Evolutionary conservation across 2,113 vertebrate genomes (phyloP).

Genomic region (Podarcis cretensis): DNA sequence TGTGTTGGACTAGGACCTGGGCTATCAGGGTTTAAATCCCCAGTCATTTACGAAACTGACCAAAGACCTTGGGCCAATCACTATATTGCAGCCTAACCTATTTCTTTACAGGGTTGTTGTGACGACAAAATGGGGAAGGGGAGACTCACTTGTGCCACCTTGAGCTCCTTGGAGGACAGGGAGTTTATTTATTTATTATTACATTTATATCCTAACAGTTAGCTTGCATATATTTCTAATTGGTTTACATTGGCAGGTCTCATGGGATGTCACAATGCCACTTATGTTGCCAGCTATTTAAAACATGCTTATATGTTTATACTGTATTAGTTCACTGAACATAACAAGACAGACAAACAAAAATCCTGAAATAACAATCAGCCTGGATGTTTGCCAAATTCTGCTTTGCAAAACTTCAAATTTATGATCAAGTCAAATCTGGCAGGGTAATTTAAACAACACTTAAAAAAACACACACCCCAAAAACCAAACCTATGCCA

Average conservation of each 20-base stretch:
- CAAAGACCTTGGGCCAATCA: no score
- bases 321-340: not conserved
- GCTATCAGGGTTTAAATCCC: no score
- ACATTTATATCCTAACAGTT: not conserved
- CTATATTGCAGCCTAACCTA: no score
- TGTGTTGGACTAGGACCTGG: no score
- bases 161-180: no score
- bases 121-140: no score
- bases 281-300: not conserved
- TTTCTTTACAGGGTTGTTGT: no score
- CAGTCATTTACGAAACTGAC: no score
- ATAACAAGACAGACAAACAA: not conserved
- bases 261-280: rapidly evolving
- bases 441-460: slow-evolving; percentile 2
- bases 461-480: not conserved
- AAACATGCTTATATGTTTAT: not conserved
- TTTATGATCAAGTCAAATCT: not conserved
- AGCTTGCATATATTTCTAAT: not conserved
- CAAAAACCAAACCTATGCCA: not conserved
- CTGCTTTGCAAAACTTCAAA: not conserved
- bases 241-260: not conserved
- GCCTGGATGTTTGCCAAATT: slow-evolving; percentile 3
- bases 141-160: no score
- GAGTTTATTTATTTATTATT: no score
- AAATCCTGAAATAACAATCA: not conserved